These are phyloP conservation scores for Homarus americanus DNA, from an alignment of 1,140 invertebrate genomes.

Conservation along the genomic window DNA sequence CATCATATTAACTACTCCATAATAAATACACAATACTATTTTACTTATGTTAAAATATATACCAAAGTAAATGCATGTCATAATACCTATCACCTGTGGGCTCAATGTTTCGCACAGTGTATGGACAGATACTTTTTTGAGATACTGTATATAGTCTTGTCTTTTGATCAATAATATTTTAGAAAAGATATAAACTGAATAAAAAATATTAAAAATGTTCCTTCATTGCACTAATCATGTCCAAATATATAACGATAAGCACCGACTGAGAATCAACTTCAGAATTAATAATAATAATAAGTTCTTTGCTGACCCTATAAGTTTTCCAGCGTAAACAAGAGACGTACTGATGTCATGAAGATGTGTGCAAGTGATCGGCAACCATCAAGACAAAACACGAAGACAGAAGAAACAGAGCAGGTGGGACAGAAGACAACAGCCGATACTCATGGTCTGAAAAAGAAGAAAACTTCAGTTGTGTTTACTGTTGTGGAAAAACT, in stretches of 20 bases:
- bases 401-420: slow-evolving; percentile 21
- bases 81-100: too few species aligned
- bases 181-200: too few species aligned
- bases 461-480: not conserved
- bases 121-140: too few species aligned
- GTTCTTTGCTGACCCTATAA: not conserved
- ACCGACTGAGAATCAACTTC: not conserved
- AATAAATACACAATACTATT: too few species aligned
- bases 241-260: not conserved
- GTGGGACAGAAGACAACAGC: slow-evolving; percentile 26
- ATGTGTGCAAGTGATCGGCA: slow-evolving; percentile 18
- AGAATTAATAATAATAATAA: not conserved
- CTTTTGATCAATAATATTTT: too few species aligned
- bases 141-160: too few species aligned
- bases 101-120: too few species aligned
- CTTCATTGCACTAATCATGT: not conserved
- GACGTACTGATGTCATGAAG: slow-evolving; percentile 16
- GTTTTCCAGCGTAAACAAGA: not conserved
- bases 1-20: too few species aligned
- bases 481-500: too few species aligned
- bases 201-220: too few species aligned
- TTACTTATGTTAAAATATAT: too few species aligned
- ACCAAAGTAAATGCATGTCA: too few species aligned
- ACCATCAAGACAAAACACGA: slow-evolving; percentile 31
- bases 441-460: slow-evolving; percentile 36